Percentiles rank a stretch among this genome's conserved stretches.
Evolutionary conservation across 2,797 vertebrate genomes (phyloP).

Genomic region (Columba guinea): DNA sequence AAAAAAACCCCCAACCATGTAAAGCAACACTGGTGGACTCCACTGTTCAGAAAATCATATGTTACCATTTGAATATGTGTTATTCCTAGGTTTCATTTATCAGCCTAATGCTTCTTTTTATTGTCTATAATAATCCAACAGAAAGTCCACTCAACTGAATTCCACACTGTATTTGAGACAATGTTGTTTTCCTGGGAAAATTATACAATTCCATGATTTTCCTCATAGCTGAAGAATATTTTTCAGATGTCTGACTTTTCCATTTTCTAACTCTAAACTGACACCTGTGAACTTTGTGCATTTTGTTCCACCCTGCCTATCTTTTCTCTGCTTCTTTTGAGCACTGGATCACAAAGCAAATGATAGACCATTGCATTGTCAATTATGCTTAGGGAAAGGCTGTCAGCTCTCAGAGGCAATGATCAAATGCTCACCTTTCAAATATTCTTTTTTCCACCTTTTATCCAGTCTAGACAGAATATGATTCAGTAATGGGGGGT

Average conservation of each 20-base stretch:
- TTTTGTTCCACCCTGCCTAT: background rate
- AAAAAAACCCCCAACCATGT: background rate
- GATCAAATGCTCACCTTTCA: background rate
- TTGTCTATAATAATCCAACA: background rate
- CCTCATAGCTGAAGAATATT: conserved; percentile 9
- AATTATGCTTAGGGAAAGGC: background rate
- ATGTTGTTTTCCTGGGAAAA: background rate
- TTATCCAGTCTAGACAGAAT: background rate
- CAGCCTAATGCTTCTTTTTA: background rate
- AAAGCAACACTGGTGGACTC: background rate
- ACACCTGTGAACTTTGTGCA: background rate
- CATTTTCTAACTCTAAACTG: background rate
- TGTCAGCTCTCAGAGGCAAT: background rate
- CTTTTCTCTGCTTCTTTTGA: background rate
- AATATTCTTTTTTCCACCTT: background rate
- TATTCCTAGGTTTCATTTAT: background rate
- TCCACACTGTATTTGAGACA: background rate
- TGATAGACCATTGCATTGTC: background rate
- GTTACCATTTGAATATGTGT: background rate
- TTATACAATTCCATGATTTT: background rate
- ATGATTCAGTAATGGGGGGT: background rate
- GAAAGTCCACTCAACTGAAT: background rate
- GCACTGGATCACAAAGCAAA: background rate
- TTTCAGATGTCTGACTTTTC: background rate
- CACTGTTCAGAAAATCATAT: background rate